A percentile compares a stretch with the other conserved stretches of the same genome.
Evolutionary conservation across 1,140 invertebrate species (phyloP).

Genomic region (Piezodorus guildinii): DNA sequence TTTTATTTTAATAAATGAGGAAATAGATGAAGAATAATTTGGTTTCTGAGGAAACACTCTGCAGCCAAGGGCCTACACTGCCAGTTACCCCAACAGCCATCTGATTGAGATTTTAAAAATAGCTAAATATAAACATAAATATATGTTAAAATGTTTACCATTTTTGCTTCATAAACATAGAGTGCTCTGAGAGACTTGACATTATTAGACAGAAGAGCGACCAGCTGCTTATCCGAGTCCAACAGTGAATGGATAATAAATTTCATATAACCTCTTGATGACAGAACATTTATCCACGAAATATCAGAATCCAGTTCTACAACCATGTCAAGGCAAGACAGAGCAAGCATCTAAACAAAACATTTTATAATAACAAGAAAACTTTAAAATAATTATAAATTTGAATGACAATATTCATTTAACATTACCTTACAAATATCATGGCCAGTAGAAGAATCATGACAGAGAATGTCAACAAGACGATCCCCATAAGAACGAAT

Average conservation of each 20-base stretch:
- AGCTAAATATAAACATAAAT: too few relatives aligned
- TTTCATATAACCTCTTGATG: slow-evolving; percentile 68
- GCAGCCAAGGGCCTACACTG: too few relatives aligned
- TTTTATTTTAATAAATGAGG: too few relatives aligned
- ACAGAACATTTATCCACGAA: slow-evolving; percentile 60
- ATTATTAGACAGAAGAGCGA: slow-evolving; percentile 51
- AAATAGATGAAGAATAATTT: too few relatives aligned
- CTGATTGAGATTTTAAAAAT: too few relatives aligned
- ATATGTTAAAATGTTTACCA: slow-evolving; percentile 37
- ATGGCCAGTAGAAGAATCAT: slow-evolving; percentile 76
- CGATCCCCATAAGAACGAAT: slow-evolving; percentile 63
- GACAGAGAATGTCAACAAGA: slow-evolving; percentile 68
- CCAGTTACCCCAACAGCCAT: too few relatives aligned
- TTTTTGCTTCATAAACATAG: slow-evolving; percentile 80
- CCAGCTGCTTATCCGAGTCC: slow-evolving; percentile 59
- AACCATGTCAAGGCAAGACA: slow-evolving; percentile 68
- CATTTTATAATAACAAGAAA: slow-evolving; percentile 13
- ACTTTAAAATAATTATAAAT: background rate
- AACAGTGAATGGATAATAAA: slow-evolving; percentile 69
- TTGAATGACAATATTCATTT: background rate
- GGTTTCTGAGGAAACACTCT: too few relatives aligned
- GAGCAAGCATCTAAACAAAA: slow-evolving; percentile 52
- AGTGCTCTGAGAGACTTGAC: slow-evolving; percentile 57
- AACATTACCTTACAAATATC: slow-evolving; percentile 60
- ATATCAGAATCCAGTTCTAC: slow-evolving; percentile 60